Conservation (phyloP, 2,113 vertebrate species). For the Syrmaticus mikado region DNA sequence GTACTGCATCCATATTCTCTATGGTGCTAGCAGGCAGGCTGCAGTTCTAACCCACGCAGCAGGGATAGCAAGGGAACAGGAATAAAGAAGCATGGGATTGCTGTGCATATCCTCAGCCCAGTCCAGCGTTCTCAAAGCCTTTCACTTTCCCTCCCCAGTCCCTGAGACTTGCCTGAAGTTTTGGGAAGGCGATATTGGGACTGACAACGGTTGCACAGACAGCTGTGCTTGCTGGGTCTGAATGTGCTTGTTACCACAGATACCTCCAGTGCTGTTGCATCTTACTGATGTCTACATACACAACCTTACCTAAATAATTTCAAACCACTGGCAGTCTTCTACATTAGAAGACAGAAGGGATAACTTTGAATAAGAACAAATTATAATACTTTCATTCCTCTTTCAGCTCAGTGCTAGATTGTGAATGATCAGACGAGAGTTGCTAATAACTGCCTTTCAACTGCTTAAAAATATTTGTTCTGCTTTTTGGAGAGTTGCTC, state of each 20-base stretch:
- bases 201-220: neutral
- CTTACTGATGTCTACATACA: neutral
- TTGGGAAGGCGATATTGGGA: neutral
- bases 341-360: neutral
- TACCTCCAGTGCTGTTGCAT: neutral
- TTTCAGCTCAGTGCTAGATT: neutral
- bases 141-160: neutral
- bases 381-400: neutral
- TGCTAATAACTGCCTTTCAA: neutral
- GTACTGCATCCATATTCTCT: neutral
- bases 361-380: neutral
- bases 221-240: neutral
- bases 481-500: neutral
- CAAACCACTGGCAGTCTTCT: neutral
- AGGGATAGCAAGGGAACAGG: accelerated
- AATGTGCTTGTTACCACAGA: neutral
- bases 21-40: neutral
- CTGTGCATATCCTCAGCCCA: neutral
- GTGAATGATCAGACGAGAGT: neutral
- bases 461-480: neutral
- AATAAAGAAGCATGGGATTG: neutral
- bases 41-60: neutral
- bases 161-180: neutral
- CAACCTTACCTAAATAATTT: neutral
- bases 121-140: accelerated